Evolutionary conservation across 2,888 invertebrate species (phyloP).

Genomic region (Sipha maydis): DNA sequence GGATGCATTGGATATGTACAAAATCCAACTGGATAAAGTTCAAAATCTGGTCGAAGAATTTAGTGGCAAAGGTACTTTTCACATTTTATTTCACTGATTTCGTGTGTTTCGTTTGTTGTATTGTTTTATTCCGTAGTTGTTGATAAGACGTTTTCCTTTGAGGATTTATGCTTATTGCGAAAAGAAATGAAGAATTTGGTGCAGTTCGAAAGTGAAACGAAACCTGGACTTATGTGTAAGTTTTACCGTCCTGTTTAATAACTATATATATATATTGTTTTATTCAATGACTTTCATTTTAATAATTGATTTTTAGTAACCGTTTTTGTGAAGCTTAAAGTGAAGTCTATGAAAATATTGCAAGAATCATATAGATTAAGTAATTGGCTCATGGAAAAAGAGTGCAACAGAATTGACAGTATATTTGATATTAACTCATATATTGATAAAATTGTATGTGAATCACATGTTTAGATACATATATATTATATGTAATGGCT

Average conservation of each 20-base stretch:
- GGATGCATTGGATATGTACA: not conserved
- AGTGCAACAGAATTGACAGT: conserved; percentile 28
- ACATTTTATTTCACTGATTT: not conserved
- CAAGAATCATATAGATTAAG: conserved; percentile 44
- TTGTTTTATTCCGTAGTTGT: not conserved
- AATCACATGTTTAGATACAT: not conserved
- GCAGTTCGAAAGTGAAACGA: not conserved
- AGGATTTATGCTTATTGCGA: not conserved
- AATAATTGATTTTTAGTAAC: conserved; percentile 1
- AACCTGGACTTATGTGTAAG: conserved; percentile 28
- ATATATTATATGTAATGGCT: too few species aligned
- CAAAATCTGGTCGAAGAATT: not conserved
- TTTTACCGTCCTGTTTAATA: not conserved
- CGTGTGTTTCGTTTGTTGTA: not conserved
- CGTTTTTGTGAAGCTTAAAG: conserved; percentile 8
- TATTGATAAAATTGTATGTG: conserved; percentile 29
- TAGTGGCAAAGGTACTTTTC: conserved; percentile 3
- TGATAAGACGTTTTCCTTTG: not conserved
- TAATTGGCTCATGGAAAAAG: conserved; percentile 41
- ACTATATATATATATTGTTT: not conserved
- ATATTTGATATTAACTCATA: conserved; percentile 18
- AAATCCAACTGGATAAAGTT: not conserved
- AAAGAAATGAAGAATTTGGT: not conserved
- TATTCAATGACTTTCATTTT: not conserved
- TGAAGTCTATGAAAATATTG: not conserved